Evolutionary conservation across 2,113 vertebrate species (phyloP), one percentile per base, ranked within the genome.

Genomic region (Loxodonta africana): DNA sequence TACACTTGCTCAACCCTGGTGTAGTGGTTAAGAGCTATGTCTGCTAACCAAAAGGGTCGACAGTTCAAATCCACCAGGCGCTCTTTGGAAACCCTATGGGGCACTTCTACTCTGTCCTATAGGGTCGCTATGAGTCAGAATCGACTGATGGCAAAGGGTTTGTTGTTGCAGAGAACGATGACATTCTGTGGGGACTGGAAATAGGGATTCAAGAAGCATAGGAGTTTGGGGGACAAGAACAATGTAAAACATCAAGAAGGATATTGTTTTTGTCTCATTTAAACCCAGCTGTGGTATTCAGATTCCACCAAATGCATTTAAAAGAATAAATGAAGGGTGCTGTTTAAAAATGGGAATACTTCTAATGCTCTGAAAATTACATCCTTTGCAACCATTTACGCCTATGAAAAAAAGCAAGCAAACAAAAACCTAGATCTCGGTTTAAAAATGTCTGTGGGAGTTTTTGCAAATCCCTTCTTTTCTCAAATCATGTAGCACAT

Each of bases 381-480:
- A 28, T 44, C 25, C 62, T 57, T 89, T 87, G 3, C 10, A 65
- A 71, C 46, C 44, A 77, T 73, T 65, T 78, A 65, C 0, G 20
- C 10, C 3, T 71, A 33, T 65, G 53, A 10, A 41, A 41, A 5
- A 74, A 74, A 57, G 53, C 53, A 57, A 57, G 15, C 53, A 57
- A 57, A 83, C 41, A 48, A 82, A 83, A 63, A 6, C 33, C 53
- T 26, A 77, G 33, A 83, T 25, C n/a, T 26, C 33, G 65, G 65
- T 48, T 80, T 53, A 37, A 91, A 85, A 74, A 62, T 48, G 26
- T 33, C 21, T 78, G 12, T 4, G 37, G 46, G 0, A 62, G 37
- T 48, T 83, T 90, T 93, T 41, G 28, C 67, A 95, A 97, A 83
- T 74, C 78, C 25, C 18, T 88, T 76, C 33, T 92, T 82, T 71